Evolutionary conservation across 2,113 vertebrate species (phyloP), one percentile per base, ranked within the genome.

Genomic region (Orthonyx spaldingii): DNA sequence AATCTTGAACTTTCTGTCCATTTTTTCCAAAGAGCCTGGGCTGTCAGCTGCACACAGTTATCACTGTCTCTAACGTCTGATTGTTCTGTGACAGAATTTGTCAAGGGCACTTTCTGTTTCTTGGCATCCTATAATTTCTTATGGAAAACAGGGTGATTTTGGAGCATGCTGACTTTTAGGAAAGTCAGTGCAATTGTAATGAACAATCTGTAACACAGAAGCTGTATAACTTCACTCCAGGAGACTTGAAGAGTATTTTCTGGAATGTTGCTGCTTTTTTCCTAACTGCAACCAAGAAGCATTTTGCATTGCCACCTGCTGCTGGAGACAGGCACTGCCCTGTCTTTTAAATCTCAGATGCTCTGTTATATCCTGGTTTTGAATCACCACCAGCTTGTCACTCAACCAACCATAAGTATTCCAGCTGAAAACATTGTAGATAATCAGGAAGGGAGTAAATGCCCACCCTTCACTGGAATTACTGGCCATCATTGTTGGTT

Each of bases 231-330:
- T 94, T 85, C 93, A 59, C 77, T 88, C 49, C 91, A 47, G 70
- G 69, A 95, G 87, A 77, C 63, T 37, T n/a, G 33, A 71, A 78
- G 37, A 85, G 85, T 49, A 83, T 90, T 96, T 96, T 96, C 92
- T 96, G 92, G 95, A 96, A 93, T 59, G 61, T 50, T 92, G 52
- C 66, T 65, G 61, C 30, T 61, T 89, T 94, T 87, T 72, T n/a
- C 53, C 33, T 63, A 20, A 60, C 49, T n/a, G n/a, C 83, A 87
- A 18, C 3, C 2, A 46, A n/a, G 78, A 65, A 70, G 66, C 55
- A 79, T 69, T 93, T 89, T 90, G 72, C 57, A 92, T 91, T 98
- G 97, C 97, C 97, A 97, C 94, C 98, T 98, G 87, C 95, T 97
- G 98, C 68, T 86, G 64, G 71, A 80, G 21, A 56, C 4, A 76